Evolutionary conservation across 2,113 vertebrate species (phyloP).

Genomic region (Eptesicus fuscus): DNA sequence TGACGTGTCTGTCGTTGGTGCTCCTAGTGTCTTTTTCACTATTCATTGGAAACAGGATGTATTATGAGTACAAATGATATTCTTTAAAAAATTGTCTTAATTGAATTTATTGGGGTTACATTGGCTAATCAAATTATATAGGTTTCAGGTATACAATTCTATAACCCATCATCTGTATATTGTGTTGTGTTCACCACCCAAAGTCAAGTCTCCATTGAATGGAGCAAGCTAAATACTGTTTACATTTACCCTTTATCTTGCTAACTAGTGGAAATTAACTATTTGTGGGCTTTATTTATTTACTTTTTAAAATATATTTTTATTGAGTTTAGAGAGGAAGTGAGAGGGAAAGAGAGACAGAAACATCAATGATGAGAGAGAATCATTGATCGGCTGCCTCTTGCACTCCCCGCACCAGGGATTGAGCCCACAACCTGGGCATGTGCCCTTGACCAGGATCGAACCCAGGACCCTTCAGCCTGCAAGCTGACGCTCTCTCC

Average conservation of each 20-base stretch:
- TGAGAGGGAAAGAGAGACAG: too few species aligned
- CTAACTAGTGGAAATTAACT: not conserved
- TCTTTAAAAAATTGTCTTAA: not conserved
- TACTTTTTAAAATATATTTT: too few species aligned
- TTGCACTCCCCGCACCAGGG: too few species aligned
- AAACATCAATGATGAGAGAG: too few species aligned
- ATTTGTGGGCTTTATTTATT: not conserved
- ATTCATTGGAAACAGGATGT: not conserved
- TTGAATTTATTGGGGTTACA: not conserved
- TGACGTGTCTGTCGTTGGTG: not conserved
- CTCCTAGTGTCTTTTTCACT: constrained; percentile 17
- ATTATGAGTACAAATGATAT: not conserved
- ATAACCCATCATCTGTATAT: not conserved
- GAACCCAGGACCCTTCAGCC: too few species aligned
- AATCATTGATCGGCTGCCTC: too few species aligned
- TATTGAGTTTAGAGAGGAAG: too few species aligned
- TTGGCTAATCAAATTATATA: not conserved
- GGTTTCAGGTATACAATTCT: not conserved
- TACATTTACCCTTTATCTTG: not conserved
- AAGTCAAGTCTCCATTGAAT: not conserved
- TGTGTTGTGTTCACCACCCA: not conserved
- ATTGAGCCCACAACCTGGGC: too few species aligned
- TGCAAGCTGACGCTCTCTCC: too few species aligned
- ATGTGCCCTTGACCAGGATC: too few species aligned
- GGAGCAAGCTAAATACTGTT: not conserved